Conservation (phyloP, 2,113 vertebrate genomes). For the Pterocles orientalis region DNA sequence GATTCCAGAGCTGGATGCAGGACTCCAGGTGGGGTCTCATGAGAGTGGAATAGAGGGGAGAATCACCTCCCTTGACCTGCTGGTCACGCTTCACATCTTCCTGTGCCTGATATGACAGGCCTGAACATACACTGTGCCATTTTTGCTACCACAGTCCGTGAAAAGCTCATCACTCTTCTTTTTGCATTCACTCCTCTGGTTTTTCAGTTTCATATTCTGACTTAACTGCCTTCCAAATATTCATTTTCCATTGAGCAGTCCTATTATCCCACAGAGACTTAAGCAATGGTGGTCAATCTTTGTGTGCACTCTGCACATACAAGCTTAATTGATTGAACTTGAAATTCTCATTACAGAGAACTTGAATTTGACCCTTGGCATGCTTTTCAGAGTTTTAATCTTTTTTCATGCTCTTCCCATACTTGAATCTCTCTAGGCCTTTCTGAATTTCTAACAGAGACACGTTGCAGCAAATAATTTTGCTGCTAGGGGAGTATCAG, state of each 20-base stretch:
- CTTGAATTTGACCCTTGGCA: slow-evolving; percentile 1
- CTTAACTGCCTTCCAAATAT: background rate
- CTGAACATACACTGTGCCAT: background rate
- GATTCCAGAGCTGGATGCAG: too few species aligned
- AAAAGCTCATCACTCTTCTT: background rate
- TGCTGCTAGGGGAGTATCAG: slow-evolving; percentile 31
- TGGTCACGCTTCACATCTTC: background rate
- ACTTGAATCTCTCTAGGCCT: background rate
- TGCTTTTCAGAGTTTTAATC: background rate
- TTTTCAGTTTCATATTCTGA: background rate
- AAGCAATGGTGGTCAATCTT: background rate
- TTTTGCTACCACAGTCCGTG: background rate
- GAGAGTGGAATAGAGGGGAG: too few species aligned
- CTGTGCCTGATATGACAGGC: background rate
- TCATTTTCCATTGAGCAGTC: background rate
- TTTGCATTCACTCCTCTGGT: background rate
- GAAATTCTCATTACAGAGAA: slow-evolving; percentile 29
- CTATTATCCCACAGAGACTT: background rate
- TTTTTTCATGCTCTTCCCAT: slow-evolving; percentile 36
- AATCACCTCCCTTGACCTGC: too few species aligned
- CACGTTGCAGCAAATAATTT: background rate
- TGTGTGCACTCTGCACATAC: background rate
- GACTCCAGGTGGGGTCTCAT: too few species aligned
- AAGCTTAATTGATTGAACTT: background rate
- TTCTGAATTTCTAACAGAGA: slow-evolving; percentile 3